Evolutionary conservation across 2,113 vertebrate genomes (phyloP), one percentile per base, ranked within the genome.

Genomic region (Ceyx cyanopectus): DNA sequence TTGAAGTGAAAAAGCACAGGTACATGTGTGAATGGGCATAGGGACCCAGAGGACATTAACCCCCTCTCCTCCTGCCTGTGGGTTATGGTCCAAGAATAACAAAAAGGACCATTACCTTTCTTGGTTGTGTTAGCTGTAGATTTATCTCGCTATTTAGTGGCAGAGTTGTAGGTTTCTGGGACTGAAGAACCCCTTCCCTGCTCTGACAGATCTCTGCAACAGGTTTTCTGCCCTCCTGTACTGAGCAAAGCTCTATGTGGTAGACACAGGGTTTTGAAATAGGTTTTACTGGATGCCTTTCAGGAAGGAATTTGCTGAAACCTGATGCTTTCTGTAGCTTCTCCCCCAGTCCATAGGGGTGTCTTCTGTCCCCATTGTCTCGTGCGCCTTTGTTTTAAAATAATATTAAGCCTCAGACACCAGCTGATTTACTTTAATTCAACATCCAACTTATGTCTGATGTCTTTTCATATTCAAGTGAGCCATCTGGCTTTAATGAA

Each of bases 401-500:
- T 95, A 72, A 92, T 94, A 87, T 81, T 72, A 72, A 94, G 77
- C 72, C 72, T 95, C 82, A 95, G 84, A 90, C 92, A 58, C 91
- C 91, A 93, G 81, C 92, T 93, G 88, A 94, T 96, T 92, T 94
- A 74, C 81, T 96, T 97, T 89, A 93, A 92, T 93, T 96, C 86
- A 93, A 62, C 94, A 94, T 91, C 93, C 58, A 93, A 82, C 91
- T 95, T 96, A 75, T 40, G 89, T 95, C 95, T 94, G 85, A 76
- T 95, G 96, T 96, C 95, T 95, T 94, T 95, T 95, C 87, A 77
- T 97, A 85, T 95, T 97, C 93, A 94, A 96, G 95, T 96, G 93
- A 95, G 92, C 95, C 96, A 96, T 92, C 85, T 95, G 90, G 89
- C 96, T 97, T 97, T 96, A 96, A 96, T 94, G 75, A 97, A 96